Percentiles rank a stretch among this genome's conserved stretches.
phyloP scores from a whole-genome alignment of 2,888 invertebrate species.

The Tenthredo mesomela region DNA sequence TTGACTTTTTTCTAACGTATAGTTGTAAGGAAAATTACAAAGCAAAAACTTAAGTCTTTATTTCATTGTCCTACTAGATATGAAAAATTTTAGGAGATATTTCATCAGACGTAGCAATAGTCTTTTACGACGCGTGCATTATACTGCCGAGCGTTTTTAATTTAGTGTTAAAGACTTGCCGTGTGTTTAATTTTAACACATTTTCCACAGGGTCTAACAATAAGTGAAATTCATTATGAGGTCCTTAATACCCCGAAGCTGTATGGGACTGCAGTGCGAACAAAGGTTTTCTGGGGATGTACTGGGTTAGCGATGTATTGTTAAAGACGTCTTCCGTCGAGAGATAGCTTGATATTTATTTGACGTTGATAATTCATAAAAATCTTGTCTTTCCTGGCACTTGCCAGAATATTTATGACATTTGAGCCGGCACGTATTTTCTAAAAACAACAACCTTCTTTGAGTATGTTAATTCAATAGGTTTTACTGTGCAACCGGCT shows the following conservation, averaged over 20 bases:
- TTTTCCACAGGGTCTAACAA: neutral
- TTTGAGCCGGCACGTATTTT: slow-evolving; percentile 8
- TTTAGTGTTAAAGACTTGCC: neutral
- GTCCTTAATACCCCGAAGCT: neutral
- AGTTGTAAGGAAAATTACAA: neutral
- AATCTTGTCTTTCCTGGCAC: slow-evolving; percentile 33
- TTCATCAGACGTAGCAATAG: neutral
- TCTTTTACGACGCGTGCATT: neutral
- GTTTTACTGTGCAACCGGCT: slow-evolving; percentile 25
- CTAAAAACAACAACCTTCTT: slow-evolving; percentile 8
- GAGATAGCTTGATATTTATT: slow-evolving; percentile 23
- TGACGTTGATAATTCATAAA: slow-evolving; percentile 38
- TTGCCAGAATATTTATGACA: slow-evolving; percentile 37
- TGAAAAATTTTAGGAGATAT: neutral
- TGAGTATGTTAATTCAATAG: slow-evolving; percentile 25
- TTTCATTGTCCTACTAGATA: neutral
- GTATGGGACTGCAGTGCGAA: neutral
- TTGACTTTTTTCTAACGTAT: neutral
- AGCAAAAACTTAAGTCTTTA: neutral
- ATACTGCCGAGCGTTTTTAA: neutral
- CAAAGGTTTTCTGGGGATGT: neutral
- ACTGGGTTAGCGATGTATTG: slow-evolving; percentile 17
- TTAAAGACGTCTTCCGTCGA: neutral
- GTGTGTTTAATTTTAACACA: neutral
- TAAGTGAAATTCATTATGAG: slow-evolving; percentile 16